phyloP scores from a whole-genome alignment of 2,888 invertebrate species.

The Andrena haemorrhoa region DNA sequence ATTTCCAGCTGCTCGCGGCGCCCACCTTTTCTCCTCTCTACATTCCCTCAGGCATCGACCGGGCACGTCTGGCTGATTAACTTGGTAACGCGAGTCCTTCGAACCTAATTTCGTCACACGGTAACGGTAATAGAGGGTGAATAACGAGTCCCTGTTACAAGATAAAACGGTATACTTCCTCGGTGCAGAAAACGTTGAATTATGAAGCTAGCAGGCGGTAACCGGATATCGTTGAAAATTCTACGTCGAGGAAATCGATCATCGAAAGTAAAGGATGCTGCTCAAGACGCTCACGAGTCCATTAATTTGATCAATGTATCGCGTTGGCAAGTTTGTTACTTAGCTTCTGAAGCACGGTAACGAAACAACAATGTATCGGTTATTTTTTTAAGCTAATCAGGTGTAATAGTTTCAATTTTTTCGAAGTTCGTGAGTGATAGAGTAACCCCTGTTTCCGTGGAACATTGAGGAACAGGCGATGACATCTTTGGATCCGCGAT shows the following conservation, averaged over 20 bases:
- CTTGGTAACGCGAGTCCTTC: conserved; percentile 29
- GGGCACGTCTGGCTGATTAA: conserved; percentile 11
- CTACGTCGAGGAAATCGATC: conserved; percentile 35
- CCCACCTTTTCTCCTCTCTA: conserved; percentile 6
- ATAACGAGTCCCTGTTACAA: conserved; percentile 45
- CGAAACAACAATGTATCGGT: background rate
- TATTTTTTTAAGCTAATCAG: background rate
- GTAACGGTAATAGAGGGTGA: conserved; percentile 49
- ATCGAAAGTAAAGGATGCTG: background rate
- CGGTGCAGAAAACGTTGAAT: conserved; percentile 29
- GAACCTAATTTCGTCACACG: conserved; percentile 13
- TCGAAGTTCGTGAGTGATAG: background rate
- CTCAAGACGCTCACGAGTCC: conserved; percentile 9
- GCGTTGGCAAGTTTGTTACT: background rate
- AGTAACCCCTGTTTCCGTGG: background rate
- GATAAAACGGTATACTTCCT: background rate
- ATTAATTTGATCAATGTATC: conserved; percentile 34
- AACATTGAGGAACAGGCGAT: background rate
- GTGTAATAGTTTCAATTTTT: background rate
- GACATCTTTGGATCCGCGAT: background rate
- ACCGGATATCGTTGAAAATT: conserved; percentile 36
- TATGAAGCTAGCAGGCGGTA: conserved; percentile 21
- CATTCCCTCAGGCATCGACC: background rate
- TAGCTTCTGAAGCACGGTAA: background rate
- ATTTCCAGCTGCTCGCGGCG: background rate